phyloP scores from a whole-genome alignment of 2,113 vertebrate genomes.

The Laticauda colubrina region DNA sequence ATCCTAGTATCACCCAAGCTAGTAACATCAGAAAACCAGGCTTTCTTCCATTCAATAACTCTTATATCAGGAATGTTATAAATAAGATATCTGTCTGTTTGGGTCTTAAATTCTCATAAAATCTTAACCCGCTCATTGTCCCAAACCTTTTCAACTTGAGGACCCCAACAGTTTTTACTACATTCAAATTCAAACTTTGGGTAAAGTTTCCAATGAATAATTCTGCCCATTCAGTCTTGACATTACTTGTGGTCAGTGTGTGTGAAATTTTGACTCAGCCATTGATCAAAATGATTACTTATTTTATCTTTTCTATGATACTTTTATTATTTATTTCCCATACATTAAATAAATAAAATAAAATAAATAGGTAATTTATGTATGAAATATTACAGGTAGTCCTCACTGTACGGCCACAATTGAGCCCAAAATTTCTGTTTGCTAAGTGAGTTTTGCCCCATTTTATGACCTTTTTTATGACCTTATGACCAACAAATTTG shows the following conservation, averaged over 20 bases:
- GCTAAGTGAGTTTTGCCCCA: neutral
- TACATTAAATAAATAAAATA: neutral
- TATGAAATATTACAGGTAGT: neutral
- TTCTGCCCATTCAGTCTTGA: neutral
- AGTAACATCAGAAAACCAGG: neutral
- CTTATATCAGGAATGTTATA: neutral
- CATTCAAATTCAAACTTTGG: neutral
- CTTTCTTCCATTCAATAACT: neutral
- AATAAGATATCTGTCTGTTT: neutral
- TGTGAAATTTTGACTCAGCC: neutral
- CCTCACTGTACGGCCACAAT: neutral
- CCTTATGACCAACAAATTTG: too few species aligned
- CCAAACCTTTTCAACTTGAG: neutral
- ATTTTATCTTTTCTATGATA: neutral
- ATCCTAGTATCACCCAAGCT: neutral
- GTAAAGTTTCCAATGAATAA: neutral
- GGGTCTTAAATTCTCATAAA: neutral
- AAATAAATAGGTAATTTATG: neutral
- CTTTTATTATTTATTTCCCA: neutral
- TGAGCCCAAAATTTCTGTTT: neutral
- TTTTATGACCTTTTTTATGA: neutral
- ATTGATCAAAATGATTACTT: neutral
- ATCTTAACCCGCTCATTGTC: neutral
- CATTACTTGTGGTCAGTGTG: neutral
- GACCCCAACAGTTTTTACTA: neutral